phyloP scores from a whole-genome alignment of 30 jellyfish, hydroid and myxozoan genomes.

The Hydractinia echinata region DNA sequence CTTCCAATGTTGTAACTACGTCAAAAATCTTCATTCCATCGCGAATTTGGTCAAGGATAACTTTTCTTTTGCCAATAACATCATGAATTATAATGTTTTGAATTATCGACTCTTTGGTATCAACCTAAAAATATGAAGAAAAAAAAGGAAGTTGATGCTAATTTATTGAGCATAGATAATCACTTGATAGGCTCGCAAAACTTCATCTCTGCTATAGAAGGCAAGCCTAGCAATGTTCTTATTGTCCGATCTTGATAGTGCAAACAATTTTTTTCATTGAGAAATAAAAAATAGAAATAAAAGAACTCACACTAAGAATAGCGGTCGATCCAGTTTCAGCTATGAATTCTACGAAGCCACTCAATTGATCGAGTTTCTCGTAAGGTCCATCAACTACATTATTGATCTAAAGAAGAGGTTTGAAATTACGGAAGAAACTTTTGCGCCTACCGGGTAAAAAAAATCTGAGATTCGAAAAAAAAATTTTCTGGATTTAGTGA shows the following conservation, averaged over 20 bases:
- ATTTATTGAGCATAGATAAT: too few relatives aligned
- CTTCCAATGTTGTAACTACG: too few relatives aligned
- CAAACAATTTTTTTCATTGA: too few relatives aligned
- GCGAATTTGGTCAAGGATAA: background rate
- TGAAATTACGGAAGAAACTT: too few relatives aligned
- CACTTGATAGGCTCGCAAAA: too few relatives aligned
- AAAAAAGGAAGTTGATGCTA: background rate
- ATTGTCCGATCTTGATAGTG: too few relatives aligned
- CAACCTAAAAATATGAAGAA: background rate
- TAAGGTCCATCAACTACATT: background rate
- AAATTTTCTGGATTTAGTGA: too few relatives aligned
- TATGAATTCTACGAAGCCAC: background rate
- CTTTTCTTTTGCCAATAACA: background rate
- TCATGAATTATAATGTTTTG: background rate
- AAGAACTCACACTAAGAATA: background rate
- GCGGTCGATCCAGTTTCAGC: slow-evolving; percentile 16
- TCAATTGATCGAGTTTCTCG: background rate
- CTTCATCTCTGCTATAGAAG: too few relatives aligned
- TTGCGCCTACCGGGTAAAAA: too few relatives aligned
- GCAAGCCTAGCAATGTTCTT: too few relatives aligned
- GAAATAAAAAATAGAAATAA: background rate
- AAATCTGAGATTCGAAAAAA: too few relatives aligned
- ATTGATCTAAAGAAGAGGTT: background rate
- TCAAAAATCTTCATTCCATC: background rate
- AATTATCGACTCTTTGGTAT: background rate